Base-by-base conservation (phyloP, 2,888 invertebrate genomes). In the Apantesis nais region DNA sequence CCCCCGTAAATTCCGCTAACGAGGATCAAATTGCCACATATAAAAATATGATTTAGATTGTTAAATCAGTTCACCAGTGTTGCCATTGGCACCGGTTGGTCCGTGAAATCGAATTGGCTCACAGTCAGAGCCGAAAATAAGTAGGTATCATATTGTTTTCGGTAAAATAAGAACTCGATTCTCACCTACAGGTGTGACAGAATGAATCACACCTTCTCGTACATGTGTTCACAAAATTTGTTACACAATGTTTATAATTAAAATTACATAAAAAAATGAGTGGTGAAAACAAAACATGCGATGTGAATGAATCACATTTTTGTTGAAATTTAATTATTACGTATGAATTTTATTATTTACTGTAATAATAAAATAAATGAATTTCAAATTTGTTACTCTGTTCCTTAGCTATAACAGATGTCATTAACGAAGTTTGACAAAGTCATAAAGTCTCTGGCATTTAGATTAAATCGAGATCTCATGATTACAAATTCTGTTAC, bases 61-160 rank as follows among this genome's bases (percentile, higher is more conserved):
- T 81, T 81, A 83, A 82, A 82, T 78, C 75, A 83, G 80, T 78
- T 80, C 79, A 83, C 76, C 79, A 82, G 79, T 83, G 87, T 87
- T 87, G 86, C 88, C 88, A 90, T 89, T 90, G 91, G 86, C 90
- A 90, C 82, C 88, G 87, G 85, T 82, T 85, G 90, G 87, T 84
- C 89, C 92, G 89, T 92, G 91, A 92, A 93, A 94, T 93, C 90
- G 92, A 93, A 91, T 94, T 93, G 94, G 94, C 93, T 89, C 88
- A 86, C 89, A 90, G 90, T 92, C 93, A 92, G 91, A 86, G 88
- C 91, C 92, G 86, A 91, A 93, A 94, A 94, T 93, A 93, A 90
- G 90, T 86, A 88, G 84, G 82, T 89, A 87, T 85, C 85, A 85
- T 85, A 85, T 85, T 83, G 82, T 82, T 84, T 85, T 86, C 88